Base-by-base conservation (phyloP, 2,113 vertebrate genomes). In the Centrocercus urophasianus region DNA sequence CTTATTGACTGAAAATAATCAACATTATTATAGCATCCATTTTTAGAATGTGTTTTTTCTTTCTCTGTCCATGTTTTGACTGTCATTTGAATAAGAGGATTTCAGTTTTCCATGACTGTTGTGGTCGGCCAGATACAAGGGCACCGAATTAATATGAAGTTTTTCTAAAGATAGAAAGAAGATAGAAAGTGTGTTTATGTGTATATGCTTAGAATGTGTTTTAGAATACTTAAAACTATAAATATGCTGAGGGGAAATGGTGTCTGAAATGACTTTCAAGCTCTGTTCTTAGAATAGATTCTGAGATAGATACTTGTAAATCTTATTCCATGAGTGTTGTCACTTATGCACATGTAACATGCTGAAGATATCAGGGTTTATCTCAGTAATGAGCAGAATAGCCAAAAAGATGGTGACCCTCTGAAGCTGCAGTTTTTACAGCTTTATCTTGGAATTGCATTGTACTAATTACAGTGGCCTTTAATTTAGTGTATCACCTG, bases 361-460 rank as follows among this genome's bases (percentile, higher is more conserved):
- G 73, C 61, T 86, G 83, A 65, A 84, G 30, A 36, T 65, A 91
- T 1, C 43, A 57, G 69, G 77, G 63, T 93, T 88, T 95, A 43
- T 38, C 85, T 86, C 83, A 83, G 72, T 92, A 88, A 82, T 88
- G 81, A 90, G 32, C 52, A 88, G 59, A 81, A n/a, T 78, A 76
- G 54, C 52, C 54, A 82, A 77, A 80, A 57, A 93, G 36, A 79
- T 84, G 93, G 84, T 80, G 91, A 88, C 66, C 80, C 24, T 83
- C 88, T 84, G 80, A 91, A 86, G 63, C 54, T 77, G 48, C 61
- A 50, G 34, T 82, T 93, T 75, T 86, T 38, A 3, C 50, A 63
- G 43, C 42, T 82, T 87, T 56, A n/a, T 82, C 61, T 77, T 86
- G 75, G 63, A 64, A 82, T 84, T 71, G 61, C 67, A 72, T 22